A percentile compares a stretch with the other conserved stretches of the same genome.
phyloP scores from a whole-genome alignment of 53 echinoderm and acorn worm species.

The Astropecten irregularis region DNA sequence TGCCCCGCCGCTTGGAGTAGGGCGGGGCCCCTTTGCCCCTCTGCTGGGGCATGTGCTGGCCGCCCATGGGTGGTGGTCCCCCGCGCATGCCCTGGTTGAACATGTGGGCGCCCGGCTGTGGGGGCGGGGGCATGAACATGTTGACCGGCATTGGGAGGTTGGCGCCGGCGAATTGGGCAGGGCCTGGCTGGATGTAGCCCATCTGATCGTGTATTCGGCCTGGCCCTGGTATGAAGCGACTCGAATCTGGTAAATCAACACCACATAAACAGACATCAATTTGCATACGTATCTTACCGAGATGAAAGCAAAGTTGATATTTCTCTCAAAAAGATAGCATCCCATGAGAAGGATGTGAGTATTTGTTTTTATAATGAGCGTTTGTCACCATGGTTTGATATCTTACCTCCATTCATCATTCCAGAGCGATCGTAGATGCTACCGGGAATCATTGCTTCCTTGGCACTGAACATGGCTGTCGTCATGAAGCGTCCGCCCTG shows the following conservation, averaged over 20 bases:
- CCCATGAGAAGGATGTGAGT: too few relatives aligned
- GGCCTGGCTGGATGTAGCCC: conserved; percentile 90
- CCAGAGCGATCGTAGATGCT: conserved; percentile 89
- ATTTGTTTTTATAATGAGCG: too few relatives aligned
- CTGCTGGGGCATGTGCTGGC: conserved; percentile 17
- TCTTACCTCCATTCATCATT: conserved; percentile 87
- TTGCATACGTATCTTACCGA: too few relatives aligned
- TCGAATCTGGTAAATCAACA: conserved; percentile 36
- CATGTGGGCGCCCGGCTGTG: conserved; percentile 74
- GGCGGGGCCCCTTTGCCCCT: conserved; percentile 48
- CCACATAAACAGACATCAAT: too few relatives aligned
- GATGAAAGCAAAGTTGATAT: too few relatives aligned
- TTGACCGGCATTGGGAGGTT: conserved; percentile 94
- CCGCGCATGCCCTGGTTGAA: conserved; percentile 72
- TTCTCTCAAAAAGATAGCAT: too few relatives aligned
- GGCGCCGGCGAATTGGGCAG: conserved; percentile 80
- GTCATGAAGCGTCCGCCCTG: conserved; percentile 99
- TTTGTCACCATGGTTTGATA: neutral
- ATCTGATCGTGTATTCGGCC: conserved; percentile 94
- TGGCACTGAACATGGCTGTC: conserved; percentile 96
- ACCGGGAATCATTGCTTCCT: conserved; percentile 92
- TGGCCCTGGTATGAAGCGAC: conserved; percentile 61
- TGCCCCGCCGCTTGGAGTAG: conserved; percentile 62
- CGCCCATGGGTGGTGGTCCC: conserved; percentile 36
- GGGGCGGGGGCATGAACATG: conserved; percentile 98